Percentiles rank a stretch among this genome's conserved stretches.
Evolutionary conservation across 2,888 invertebrate species (phyloP).

Genomic region (Andrena chrysosceles): DNA sequence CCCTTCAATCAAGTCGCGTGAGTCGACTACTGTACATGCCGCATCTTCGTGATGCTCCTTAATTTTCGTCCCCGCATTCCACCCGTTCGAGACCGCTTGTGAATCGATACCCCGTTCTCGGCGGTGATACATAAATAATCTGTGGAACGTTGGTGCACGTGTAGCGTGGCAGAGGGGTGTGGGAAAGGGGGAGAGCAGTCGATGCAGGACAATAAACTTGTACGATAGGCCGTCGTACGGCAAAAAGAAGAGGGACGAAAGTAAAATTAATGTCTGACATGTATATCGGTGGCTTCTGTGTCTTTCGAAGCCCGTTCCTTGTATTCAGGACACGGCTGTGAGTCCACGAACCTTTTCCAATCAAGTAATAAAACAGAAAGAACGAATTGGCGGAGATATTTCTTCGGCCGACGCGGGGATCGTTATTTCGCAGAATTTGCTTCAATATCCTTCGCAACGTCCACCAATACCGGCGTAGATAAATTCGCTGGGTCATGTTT

Average conservation of each 20-base stretch:
- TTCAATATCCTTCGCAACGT: constrained; percentile 31
- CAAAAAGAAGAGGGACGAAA: constrained; percentile 36
- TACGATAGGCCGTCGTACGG: constrained; percentile 27
- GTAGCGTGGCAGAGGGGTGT: background rate
- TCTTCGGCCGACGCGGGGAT: constrained; percentile 47
- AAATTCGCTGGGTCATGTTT: background rate
- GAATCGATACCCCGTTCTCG: constrained; percentile 56
- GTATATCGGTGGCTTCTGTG: constrained; percentile 41
- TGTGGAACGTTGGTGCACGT: constrained; percentile 33
- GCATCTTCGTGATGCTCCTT: constrained; percentile 62
- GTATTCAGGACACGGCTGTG: constrained; percentile 40
- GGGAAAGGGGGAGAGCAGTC: constrained; percentile 26
- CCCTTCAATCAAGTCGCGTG: background rate
- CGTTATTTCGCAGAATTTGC: constrained; percentile 56
- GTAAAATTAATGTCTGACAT: constrained; percentile 54
- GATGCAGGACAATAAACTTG: constrained; percentile 59
- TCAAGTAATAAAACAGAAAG: constrained; percentile 51
- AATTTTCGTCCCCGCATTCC: constrained; percentile 59
- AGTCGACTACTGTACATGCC: background rate
- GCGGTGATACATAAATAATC: constrained; percentile 65
- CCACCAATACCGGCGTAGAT: background rate
- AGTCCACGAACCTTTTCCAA: constrained; percentile 49
- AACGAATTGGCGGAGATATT: constrained; percentile 49
- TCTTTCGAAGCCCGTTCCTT: constrained; percentile 26
- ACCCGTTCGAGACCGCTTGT: constrained; percentile 22